phyloP scores from a whole-genome alignment of 2,797 vertebrate genomes.

The Pangasius mekongensis region DNA sequence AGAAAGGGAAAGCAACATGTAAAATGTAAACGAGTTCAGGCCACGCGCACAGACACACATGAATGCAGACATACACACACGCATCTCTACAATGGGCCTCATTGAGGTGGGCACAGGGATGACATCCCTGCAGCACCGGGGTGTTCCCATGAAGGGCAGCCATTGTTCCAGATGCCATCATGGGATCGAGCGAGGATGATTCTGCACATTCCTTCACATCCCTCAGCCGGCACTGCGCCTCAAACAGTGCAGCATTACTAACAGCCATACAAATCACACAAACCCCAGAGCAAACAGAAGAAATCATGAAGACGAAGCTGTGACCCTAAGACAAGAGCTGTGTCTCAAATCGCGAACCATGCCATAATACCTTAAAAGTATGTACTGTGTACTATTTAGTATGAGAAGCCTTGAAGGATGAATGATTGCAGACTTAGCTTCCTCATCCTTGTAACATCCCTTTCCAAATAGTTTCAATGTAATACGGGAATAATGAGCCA shows the following conservation, averaged over 20 bases:
- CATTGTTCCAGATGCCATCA: conserved; percentile 76
- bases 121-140: conserved; percentile 32
- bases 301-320: background rate
- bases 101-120: conserved; percentile 34
- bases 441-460: background rate
- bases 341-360: background rate
- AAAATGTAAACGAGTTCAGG: conserved; percentile 23
- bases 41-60: background rate
- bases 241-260: background rate
- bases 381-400: background rate
- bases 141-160: conserved; percentile 63
- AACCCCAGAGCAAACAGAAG: background rate
- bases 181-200: conserved; percentile 75
- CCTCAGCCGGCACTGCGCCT: conserved; percentile 41
- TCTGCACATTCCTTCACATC: conserved; percentile 74
- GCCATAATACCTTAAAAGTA: background rate
- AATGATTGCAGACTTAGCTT: background rate
- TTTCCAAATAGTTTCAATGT: background rate
- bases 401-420: background rate
- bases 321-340: background rate
- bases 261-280: background rate
- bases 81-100: conserved; percentile 7
- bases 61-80: background rate
- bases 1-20: conserved; percentile 6
- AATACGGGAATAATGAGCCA: background rate